Evolutionary conservation across 2,888 invertebrate genomes (phyloP).

Genomic region (Sepioteuthis lessoniana): DNA sequence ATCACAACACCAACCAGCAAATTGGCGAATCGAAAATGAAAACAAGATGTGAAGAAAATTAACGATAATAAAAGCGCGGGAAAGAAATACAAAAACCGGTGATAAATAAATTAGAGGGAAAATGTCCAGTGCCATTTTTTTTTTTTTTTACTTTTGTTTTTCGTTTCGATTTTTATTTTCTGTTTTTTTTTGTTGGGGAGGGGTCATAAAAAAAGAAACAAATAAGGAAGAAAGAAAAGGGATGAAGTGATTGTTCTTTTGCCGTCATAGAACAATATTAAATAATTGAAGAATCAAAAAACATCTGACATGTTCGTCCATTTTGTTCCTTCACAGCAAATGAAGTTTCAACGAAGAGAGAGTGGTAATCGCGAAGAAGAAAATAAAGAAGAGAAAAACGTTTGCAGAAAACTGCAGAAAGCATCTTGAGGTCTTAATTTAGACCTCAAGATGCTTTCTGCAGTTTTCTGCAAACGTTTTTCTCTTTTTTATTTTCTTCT

Average conservation of each 20-base stretch:
- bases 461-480: not conserved
- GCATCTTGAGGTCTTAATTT: not conserved
- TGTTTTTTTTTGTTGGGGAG: no score
- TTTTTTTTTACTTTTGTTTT: no score
- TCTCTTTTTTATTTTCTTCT: not conserved
- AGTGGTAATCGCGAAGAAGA: not conserved
- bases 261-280: not conserved
- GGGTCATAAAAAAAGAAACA: no score
- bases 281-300: not conserved
- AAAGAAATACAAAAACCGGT: not conserved
- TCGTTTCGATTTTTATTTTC: no score
- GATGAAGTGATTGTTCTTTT: no score
- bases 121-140: no score
- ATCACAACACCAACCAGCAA: not conserved
- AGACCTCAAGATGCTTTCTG: no score
- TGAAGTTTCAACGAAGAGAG: not conserved
- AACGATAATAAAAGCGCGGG: not conserved
- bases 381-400: not conserved
- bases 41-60: not conserved
- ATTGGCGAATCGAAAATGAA: not conserved
- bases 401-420: not conserved
- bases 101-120: no score
- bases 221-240: not conserved
- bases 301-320: not conserved
- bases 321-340: not conserved